A percentile compares a stretch with the other conserved stretches of the same genome.
Conservation (phyloP, 2,888 invertebrate genomes). For the Rosalia funebris region DNA sequence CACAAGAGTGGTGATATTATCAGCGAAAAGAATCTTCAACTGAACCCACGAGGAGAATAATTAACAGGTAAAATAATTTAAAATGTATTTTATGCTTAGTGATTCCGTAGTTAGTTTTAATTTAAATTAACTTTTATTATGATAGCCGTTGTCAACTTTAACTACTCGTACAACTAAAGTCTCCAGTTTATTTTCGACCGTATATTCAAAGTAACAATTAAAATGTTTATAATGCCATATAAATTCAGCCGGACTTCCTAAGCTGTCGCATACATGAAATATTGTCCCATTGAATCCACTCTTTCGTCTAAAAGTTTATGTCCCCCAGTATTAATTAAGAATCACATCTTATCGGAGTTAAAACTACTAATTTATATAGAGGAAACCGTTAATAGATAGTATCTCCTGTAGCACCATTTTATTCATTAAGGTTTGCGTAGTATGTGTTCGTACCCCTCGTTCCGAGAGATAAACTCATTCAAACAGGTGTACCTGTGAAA, state of each 20-base stretch:
- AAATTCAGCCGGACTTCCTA: constrained; percentile 7
- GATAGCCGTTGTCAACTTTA: constrained; percentile 1
- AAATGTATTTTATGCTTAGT: neutral
- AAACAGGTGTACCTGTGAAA: too few relatives aligned
- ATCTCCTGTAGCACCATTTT: too few relatives aligned
- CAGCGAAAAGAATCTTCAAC: neutral
- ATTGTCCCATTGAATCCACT: constrained; percentile 9
- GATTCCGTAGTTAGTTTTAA: constrained; percentile 11
- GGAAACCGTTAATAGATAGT: too few relatives aligned
- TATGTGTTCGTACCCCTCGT: too few relatives aligned
- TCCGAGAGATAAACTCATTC: too few relatives aligned
- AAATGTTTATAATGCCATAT: constrained; percentile 17
- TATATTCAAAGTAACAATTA: constrained; percentile 12
- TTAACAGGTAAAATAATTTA: neutral
- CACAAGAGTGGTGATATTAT: neutral
- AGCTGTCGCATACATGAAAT: constrained; percentile 17
- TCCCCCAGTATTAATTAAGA: neutral
- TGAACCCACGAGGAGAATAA: neutral
- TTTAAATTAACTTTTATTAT: constrained; percentile 1
- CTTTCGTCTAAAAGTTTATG: constrained; percentile 11
- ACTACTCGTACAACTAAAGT: neutral
- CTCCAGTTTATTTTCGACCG: constrained; percentile 9
- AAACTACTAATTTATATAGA: too few relatives aligned
- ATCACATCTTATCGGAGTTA: neutral
- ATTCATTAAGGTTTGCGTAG: too few relatives aligned